phyloP scores from a whole-genome alignment of 2,797 vertebrate genomes.

The Aeoliscus strigatus region DNA sequence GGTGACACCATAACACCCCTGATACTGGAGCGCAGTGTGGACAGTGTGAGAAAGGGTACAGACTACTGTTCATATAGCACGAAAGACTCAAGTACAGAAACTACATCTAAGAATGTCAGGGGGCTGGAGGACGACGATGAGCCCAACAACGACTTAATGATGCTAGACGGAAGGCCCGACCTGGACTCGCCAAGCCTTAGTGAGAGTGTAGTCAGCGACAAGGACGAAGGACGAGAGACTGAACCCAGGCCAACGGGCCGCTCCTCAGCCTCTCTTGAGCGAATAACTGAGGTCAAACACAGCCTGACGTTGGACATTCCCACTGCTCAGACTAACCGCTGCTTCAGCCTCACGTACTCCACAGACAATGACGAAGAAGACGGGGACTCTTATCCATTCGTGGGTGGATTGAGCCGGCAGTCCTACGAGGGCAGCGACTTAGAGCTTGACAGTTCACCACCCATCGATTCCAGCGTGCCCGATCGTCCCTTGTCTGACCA shows the following conservation, averaged over 20 bases:
- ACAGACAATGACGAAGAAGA: constrained; percentile 79
- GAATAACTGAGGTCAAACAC: constrained; percentile 73
- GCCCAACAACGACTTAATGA: constrained; percentile 76
- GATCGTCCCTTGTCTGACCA: constrained; percentile 54
- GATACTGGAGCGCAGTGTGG: constrained; percentile 62
- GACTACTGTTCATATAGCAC: constrained; percentile 26
- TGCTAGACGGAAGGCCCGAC: constrained; percentile 63
- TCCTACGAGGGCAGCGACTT: constrained; percentile 68
- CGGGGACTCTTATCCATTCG: constrained; percentile 68
- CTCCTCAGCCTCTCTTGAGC: constrained; percentile 69
- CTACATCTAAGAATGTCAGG: constrained; percentile 61
- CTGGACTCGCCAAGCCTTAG: constrained; percentile 71
- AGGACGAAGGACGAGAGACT: constrained; percentile 74
- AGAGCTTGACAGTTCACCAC: constrained; percentile 73
- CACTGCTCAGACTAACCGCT: constrained; percentile 83
- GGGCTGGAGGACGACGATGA: constrained; percentile 60
- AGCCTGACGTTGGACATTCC: constrained; percentile 76
- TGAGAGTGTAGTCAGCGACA: constrained; percentile 74
- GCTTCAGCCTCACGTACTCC: constrained; percentile 84
- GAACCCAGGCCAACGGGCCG: constrained; percentile 58
- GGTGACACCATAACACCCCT: constrained; percentile 77
- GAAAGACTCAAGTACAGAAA: constrained; percentile 46
- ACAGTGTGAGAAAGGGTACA: constrained; percentile 21
- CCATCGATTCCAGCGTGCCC: constrained; percentile 73
- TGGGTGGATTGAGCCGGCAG: constrained; percentile 60